A percentile compares a stretch with the other conserved stretches of the same genome.
Conservation (phyloP, 2,797 vertebrate species). For the Gadopsis bispinosus region DNA sequence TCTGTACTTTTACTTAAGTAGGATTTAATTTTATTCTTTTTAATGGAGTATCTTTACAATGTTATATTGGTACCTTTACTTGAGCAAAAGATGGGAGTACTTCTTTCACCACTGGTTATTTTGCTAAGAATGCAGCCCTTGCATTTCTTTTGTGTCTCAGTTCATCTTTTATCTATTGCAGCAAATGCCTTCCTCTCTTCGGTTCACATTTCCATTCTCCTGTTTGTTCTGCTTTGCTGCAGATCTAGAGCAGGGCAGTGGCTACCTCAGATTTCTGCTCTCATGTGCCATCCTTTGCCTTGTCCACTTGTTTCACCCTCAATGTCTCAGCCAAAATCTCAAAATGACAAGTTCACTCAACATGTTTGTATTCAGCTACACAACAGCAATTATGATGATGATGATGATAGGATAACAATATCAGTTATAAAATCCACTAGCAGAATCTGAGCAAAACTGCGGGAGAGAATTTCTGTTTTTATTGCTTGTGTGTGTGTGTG, state of each 20-base stretch:
- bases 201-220: conserved; percentile 37
- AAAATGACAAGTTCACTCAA: conserved; percentile 23
- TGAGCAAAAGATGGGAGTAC: neutral
- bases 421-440: neutral
- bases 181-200: conserved; percentile 26
- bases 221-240: conserved; percentile 55
- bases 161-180: conserved; percentile 28
- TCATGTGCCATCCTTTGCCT: neutral
- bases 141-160: conserved; percentile 12
- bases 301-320: conserved; percentile 12
- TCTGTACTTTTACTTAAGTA: neutral
- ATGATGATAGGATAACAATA: neutral
- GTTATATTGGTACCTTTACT: neutral
- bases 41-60: neutral
- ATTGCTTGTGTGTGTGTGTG: conserved; percentile 11
- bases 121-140: conserved; percentile 7
- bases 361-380: conserved; percentile 1
- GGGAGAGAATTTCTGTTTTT: conserved; percentile 16
- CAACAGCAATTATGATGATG: neutral
- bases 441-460: neutral
- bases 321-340: neutral
- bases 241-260: conserved; percentile 46
- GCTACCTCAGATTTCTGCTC: conserved; percentile 29
- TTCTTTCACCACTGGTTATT: neutral
- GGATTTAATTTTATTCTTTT: neutral